Conservation (phyloP, 2,888 invertebrate genomes). For the Phasia obesa region DNA sequence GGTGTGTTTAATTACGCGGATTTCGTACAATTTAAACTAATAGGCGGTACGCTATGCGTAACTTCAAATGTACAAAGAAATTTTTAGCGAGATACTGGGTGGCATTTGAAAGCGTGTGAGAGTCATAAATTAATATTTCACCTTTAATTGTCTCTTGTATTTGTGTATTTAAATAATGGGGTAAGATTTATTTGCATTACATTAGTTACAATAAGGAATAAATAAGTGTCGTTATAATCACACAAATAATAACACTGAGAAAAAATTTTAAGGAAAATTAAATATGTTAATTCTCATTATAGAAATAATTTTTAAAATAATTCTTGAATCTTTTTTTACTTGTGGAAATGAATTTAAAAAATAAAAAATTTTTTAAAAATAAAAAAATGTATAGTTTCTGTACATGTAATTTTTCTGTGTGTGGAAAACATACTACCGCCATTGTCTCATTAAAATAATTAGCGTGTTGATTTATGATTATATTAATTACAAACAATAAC, state of each 20-base stretch:
- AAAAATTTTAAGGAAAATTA: background rate
- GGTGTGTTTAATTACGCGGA: constrained; percentile 81
- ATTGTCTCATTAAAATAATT: constrained; percentile 78
- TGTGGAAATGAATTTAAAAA: background rate
- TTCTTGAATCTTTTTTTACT: background rate
- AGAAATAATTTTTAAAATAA: no score
- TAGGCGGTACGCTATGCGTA: constrained; percentile 74
- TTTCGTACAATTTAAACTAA: constrained; percentile 74
- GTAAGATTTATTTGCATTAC: constrained; percentile 34
- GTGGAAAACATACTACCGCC: constrained; percentile 2
- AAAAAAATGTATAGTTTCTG: background rate
- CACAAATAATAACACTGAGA: background rate
- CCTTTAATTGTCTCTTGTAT: constrained; percentile 77
- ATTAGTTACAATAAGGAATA: background rate
- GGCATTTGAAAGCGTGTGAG: constrained; percentile 27
- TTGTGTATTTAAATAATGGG: constrained; percentile 21
- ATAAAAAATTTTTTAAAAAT: background rate
- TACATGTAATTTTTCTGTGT: background rate
- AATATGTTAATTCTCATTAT: background rate
- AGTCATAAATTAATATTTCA: constrained; percentile 79
- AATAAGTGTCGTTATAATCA: background rate
- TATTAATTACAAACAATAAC: constrained; percentile 74
- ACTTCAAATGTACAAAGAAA: constrained; percentile 44
- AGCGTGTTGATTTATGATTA: constrained; percentile 77
- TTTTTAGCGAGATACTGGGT: background rate